A percentile compares a stretch with the other conserved stretches of the same genome.
Evolutionary conservation across 2,797 vertebrate genomes (phyloP).

Genomic region (Lacerta bilineata): DNA sequence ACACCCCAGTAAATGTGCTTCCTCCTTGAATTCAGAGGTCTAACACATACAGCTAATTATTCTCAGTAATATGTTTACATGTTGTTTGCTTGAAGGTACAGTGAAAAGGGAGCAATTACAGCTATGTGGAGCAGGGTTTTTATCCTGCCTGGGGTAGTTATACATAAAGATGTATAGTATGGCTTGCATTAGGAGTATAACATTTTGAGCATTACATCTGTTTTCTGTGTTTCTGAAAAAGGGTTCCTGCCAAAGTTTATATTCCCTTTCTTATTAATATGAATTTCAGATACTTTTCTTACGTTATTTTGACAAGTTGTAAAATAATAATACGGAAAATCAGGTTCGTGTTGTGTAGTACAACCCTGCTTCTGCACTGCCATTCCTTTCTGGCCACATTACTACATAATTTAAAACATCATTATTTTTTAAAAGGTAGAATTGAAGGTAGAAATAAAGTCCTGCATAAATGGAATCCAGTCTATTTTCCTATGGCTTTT

Average conservation of each 20-base stretch:
- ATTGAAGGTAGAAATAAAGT: neutral
- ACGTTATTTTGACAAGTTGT: neutral
- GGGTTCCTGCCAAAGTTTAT: neutral
- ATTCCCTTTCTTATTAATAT: neutral
- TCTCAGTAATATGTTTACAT: neutral
- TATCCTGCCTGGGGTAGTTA: conserved; percentile 2
- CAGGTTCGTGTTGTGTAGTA: neutral
- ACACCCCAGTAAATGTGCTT: neutral
- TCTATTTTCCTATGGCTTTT: too few relatives aligned
- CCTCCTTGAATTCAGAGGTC: neutral
- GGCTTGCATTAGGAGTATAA: neutral
- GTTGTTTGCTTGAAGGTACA: conserved; percentile 12
- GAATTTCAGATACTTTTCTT: neutral
- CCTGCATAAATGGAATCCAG: neutral
- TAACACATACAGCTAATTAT: neutral
- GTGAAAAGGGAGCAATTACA: neutral
- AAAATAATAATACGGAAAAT: neutral
- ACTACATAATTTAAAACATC: neutral
- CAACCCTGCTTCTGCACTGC: neutral
- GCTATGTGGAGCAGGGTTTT: neutral
- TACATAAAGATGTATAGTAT: conserved; percentile 4
- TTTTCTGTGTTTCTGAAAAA: neutral
- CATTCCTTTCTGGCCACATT: neutral
- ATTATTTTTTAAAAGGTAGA: neutral
- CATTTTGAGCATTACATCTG: neutral